Evolutionary conservation across 2,113 vertebrate species (phyloP), one percentile per base, ranked within the genome.

Genomic region (Rhinopomastus cyanomelas): DNA sequence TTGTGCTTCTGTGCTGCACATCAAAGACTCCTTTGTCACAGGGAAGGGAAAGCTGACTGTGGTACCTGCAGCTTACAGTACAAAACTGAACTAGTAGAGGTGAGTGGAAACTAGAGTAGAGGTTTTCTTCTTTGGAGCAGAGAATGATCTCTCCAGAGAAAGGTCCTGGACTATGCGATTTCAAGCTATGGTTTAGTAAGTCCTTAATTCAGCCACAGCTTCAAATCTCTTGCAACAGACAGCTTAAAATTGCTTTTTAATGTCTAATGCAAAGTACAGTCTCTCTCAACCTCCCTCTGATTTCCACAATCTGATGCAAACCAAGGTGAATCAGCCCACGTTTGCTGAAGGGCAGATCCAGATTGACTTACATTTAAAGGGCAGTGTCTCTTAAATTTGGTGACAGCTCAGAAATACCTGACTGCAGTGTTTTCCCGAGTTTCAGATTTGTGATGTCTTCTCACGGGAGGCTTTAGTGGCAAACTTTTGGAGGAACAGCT

Each of bases 401-500:
- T 56, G 30, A 22, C 11, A 3, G 15, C 19, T 91, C 79, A 80
- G 64, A 89, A 89, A 78, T 29, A 89, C 59, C 62, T 42, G 18
- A 36, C 49, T 55, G 39, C 57, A 51, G 16, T 53, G 85, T 72
- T 52, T 74, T 53, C 72, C 66, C 2, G 48, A 77, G 42, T 62
- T 48, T 61, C 42, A 51, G 51, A 81, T 65, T 56, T 68, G 19
- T 37, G 32, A 51, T 61, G 12, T 48, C 44, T 79, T 81, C 62
- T 81, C 61, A 62, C 7, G 12, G 11, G 16, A 72, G 29, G 39
- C 6, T 91, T 90, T 57, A 88, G 39, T 65, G 87, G 65, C 46
- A 89, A 88, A n/a, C 67, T 34, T 65, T 53, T 61, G 57, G 39
- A 80, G 44, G 72, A 91, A 65, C 36, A 77, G 59, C 12, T 94